These are phyloP conservation scores for Melanotus villosus DNA, from an alignment of 2,888 invertebrate species.

Conservation along the genomic window DNA sequence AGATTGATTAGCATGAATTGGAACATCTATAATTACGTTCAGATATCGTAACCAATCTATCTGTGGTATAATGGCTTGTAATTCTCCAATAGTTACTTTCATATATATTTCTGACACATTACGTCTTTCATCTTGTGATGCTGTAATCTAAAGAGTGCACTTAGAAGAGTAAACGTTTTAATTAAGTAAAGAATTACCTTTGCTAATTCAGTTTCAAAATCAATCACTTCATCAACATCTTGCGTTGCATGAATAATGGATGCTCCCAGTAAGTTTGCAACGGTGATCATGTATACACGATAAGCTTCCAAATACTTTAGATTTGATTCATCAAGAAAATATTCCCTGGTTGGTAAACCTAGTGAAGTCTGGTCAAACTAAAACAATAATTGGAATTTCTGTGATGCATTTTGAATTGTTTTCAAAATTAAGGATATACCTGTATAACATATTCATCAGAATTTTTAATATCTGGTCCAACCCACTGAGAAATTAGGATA, in stretches of 20 bases:
- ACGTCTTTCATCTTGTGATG: constrained; percentile 83
- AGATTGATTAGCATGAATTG: constrained; percentile 74
- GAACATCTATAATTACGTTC: constrained; percentile 76
- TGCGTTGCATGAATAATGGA: constrained; percentile 72
- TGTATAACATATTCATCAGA: constrained; percentile 91
- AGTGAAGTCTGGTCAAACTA: constrained; percentile 92
- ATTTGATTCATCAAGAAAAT: constrained; percentile 79
- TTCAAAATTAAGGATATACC: constrained; percentile 66
- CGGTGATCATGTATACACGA: constrained; percentile 80
- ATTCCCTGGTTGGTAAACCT: constrained; percentile 82
- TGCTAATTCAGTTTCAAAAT: constrained; percentile 84
- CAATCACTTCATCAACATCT: constrained; percentile 81
- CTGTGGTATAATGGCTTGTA: constrained; percentile 78
- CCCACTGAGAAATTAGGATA: constrained; percentile 88
- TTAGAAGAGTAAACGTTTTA: too few species aligned
- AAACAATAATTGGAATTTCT: constrained; percentile 45
- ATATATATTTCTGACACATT: constrained; percentile 90
- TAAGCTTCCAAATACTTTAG: constrained; percentile 84
- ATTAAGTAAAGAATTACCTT: constrained; percentile 64
- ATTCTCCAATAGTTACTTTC: constrained; percentile 80
- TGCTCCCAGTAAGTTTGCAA: constrained; percentile 83
- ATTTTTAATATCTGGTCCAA: constrained; percentile 94
- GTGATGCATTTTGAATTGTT: background rate
- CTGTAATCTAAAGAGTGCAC: constrained; percentile 80
- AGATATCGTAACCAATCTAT: constrained; percentile 83